These are phyloP conservation scores for Aphelocoma coerulescens DNA, from an alignment of 2,113 vertebrate genomes.

Conservation along the genomic window DNA sequence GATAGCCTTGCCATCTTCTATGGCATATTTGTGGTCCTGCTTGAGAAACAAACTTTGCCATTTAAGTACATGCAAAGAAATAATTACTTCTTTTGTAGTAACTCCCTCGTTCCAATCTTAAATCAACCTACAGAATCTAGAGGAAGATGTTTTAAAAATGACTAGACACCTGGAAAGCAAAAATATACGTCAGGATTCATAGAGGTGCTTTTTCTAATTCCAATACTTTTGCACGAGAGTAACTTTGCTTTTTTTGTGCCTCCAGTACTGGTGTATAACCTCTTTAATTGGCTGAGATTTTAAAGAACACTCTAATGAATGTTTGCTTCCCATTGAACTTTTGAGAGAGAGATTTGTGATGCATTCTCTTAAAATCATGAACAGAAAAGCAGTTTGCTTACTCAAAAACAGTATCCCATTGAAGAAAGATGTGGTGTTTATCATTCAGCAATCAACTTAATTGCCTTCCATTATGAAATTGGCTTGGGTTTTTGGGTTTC, in stretches of 20 bases:
- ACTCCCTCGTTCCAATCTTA: neutral
- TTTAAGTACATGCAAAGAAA: neutral
- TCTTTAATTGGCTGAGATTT: neutral
- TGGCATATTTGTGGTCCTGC: neutral
- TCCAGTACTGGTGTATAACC: neutral
- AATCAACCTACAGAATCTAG: neutral
- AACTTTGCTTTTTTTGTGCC: neutral
- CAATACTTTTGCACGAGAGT: neutral
- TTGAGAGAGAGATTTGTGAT: neutral
- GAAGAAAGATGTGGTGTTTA: slow-evolving; percentile 54
- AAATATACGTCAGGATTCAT: neutral
- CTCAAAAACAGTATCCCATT: slow-evolving; percentile 40
- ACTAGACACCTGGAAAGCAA: neutral
- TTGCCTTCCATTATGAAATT: slow-evolving; percentile 57
- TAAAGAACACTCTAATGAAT: neutral
- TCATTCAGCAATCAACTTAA: slow-evolving; percentile 59
- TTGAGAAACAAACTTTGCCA: neutral
- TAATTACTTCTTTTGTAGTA: neutral
- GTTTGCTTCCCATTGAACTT: slow-evolving; percentile 29
- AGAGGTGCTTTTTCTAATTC: neutral
- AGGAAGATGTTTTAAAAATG: neutral
- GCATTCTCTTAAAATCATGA: slow-evolving; percentile 18
- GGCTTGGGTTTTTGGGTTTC: slow-evolving; percentile 53
- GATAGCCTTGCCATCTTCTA: neutral
- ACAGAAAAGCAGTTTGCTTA: slow-evolving; percentile 31